Conservation (phyloP, 2,888 invertebrate species). For the Scaptomyza reducta region DNA sequence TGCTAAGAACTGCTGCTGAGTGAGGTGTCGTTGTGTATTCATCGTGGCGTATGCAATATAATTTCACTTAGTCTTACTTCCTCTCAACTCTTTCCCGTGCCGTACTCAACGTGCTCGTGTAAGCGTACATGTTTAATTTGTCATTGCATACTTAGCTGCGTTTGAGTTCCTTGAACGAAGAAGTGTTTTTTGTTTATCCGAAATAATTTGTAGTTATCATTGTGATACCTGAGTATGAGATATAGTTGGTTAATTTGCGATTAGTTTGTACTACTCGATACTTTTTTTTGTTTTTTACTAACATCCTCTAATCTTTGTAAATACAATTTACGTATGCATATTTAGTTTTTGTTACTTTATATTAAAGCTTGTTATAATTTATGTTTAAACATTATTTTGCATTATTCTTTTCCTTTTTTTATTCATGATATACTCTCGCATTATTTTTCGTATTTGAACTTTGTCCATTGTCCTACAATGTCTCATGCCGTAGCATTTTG, state of each 20-base stretch:
- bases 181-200: slow-evolving; percentile 7
- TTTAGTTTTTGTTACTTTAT: slow-evolving; percentile 19
- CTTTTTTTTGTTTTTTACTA: neutral
- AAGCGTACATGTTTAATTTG: slow-evolving; percentile 75
- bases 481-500: slow-evolving; percentile 87
- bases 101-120: slow-evolving; percentile 56
- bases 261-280: too few species aligned
- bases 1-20: slow-evolving; percentile 38
- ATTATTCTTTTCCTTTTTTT: slow-evolving; percentile 33
- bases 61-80: slow-evolving; percentile 32
- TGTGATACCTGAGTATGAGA: too few species aligned
- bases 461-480: slow-evolving; percentile 45
- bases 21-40: slow-evolving; percentile 69
- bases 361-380: slow-evolving; percentile 18
- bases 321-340: slow-evolving; percentile 22
- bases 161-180: slow-evolving; percentile 43
- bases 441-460: slow-evolving; percentile 48
- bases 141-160: slow-evolving; percentile 59
- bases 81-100: neutral
- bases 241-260: too few species aligned
- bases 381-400: slow-evolving; percentile 19
- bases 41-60: slow-evolving; percentile 61
- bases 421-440: slow-evolving; percentile 36
- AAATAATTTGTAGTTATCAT: neutral
- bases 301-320: neutral